phyloP scores from a whole-genome alignment of 1,140 invertebrate genomes.

The Drosophila pruinosa region DNA sequence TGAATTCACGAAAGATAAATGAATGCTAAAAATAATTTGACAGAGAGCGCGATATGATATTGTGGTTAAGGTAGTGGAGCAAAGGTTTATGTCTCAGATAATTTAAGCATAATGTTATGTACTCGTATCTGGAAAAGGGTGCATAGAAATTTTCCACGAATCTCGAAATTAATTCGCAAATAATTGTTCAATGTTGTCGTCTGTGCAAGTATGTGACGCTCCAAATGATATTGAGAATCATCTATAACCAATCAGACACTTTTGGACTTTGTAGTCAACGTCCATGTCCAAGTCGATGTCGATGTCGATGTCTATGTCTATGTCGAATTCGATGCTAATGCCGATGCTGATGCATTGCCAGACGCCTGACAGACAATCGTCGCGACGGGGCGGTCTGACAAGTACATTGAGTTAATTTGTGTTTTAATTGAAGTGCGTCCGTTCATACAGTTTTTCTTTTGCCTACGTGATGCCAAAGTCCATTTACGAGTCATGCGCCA shows the following conservation, averaged over 20 bases:
- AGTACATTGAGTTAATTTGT: constrained; percentile 32
- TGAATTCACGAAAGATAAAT: constrained; percentile 42
- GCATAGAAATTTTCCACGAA: constrained; percentile 21
- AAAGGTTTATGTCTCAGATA: constrained; percentile 10
- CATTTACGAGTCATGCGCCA: constrained; percentile 71
- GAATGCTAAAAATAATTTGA: constrained; percentile 43
- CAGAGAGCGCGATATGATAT: constrained; percentile 7
- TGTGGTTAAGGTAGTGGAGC: constrained; percentile 6
- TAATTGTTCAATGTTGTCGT: constrained; percentile 16
- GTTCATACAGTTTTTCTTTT: constrained; percentile 18
- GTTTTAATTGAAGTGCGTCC: constrained; percentile 34
- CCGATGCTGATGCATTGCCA: constrained; percentile 40
- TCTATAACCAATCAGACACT: constrained; percentile 29
- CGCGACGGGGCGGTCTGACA: constrained; percentile 35
- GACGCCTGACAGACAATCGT: constrained; percentile 47
- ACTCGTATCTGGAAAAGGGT: neutral
- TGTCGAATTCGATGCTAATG: neutral
- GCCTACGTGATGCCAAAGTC: constrained; percentile 50
- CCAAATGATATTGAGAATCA: constrained; percentile 30
- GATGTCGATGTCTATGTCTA: neutral
- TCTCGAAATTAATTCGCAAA: constrained; percentile 35
- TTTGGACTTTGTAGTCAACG: constrained; percentile 56
- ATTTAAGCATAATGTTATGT: neutral
- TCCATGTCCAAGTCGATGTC: neutral
- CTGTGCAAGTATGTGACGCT: constrained; percentile 31